Conservation (phyloP, 1,140 invertebrate species). For the Cheumatopsyche charites region DNA sequence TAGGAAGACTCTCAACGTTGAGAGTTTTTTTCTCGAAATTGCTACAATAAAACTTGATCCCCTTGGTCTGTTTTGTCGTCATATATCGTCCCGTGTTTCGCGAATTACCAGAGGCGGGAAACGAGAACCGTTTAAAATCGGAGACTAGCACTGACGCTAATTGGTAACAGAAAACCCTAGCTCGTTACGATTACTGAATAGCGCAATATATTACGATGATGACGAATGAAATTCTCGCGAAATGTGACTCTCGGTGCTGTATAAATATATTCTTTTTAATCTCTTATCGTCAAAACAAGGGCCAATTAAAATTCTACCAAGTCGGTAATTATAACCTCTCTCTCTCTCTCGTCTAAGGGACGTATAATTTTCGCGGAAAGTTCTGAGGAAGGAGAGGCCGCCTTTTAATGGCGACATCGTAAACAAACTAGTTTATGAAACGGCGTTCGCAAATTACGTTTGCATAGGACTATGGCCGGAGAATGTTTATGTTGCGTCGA, state of each 20-base stretch:
- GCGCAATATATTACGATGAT: too few species aligned
- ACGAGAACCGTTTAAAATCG: constrained; percentile 19
- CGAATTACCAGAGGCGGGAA: background rate
- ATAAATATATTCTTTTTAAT: background rate
- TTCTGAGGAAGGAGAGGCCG: background rate
- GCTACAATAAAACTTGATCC: too few species aligned
- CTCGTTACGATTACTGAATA: constrained; percentile 14
- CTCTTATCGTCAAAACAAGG: background rate
- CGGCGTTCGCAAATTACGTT: constrained; percentile 9
- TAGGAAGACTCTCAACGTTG: too few species aligned
- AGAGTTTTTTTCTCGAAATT: too few species aligned
- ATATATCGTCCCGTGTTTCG: too few species aligned
- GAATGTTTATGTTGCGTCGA: constrained; percentile 11
- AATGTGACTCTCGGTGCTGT: background rate
- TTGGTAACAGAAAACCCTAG: constrained; percentile 26
- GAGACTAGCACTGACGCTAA: constrained; percentile 12
- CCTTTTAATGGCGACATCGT: background rate
- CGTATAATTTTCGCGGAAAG: constrained; percentile 3
- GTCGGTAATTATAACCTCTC: background rate
- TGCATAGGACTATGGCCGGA: constrained; percentile 5
- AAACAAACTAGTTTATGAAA: constrained; percentile 24
- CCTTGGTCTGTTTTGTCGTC: too few species aligned
- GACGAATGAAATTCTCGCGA: background rate
- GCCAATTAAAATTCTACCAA: background rate
- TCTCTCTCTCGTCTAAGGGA: too few species aligned